A percentile compares a stretch with the other conserved stretches of the same genome.
phyloP scores from a whole-genome alignment of 64 coral and sea anemone genomes.

The Hydrozoanthus tunicans region DNA sequence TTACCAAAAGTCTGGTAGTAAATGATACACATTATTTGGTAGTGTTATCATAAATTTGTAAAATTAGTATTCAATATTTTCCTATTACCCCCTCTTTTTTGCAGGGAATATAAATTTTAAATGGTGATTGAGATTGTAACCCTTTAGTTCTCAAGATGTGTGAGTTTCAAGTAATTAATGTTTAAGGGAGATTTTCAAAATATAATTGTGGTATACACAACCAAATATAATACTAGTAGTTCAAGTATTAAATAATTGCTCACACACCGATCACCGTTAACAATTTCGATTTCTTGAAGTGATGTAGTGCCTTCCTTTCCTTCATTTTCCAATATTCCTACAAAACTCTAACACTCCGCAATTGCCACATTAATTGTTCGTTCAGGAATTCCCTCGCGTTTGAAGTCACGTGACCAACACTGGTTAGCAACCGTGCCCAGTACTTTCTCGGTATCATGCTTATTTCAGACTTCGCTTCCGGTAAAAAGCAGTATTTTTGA shows the following conservation, averaged over 20 bases:
- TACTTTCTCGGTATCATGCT: neutral
- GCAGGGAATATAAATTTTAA: constrained; percentile 1
- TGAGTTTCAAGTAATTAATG: neutral
- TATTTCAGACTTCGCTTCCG: constrained; percentile 1
- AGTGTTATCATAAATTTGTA: constrained; percentile 3
- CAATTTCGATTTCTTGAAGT: neutral
- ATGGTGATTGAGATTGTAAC: constrained; percentile 6
- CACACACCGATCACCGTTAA: neutral
- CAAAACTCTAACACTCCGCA: neutral
- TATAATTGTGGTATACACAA: too few species aligned
- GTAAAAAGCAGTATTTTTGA: neutral
- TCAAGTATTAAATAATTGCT: neutral
- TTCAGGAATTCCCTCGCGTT: neutral
- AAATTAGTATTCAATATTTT: neutral
- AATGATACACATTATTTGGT: neutral
- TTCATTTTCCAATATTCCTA: neutral
- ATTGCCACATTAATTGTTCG: neutral
- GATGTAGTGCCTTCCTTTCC: neutral
- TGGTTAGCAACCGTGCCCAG: constrained; percentile 19
- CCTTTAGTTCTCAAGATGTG: neutral
- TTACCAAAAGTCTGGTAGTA: neutral
- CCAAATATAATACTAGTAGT: neutral
- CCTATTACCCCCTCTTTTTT: neutral
- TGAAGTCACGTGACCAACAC: neutral
- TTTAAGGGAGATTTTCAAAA: too few species aligned